Conservation (phyloP, 2,113 vertebrate species). For the Oriolus oriolus region DNA sequence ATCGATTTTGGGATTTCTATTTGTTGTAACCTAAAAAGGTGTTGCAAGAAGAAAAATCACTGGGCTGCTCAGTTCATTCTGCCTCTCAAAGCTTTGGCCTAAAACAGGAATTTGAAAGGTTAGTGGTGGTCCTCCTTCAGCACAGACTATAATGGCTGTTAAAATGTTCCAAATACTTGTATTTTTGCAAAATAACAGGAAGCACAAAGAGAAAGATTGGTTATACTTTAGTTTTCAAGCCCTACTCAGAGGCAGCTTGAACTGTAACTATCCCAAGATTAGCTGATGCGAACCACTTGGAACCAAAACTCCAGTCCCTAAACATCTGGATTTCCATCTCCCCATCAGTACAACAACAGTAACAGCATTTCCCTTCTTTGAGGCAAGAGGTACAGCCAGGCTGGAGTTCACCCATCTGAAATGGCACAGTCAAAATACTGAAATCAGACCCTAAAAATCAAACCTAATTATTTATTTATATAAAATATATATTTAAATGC, state of each 20-base stretch:
- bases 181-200: background rate
- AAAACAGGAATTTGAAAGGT: background rate
- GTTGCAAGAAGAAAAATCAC: background rate
- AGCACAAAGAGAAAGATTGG: background rate
- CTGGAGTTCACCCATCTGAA: background rate
- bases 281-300: background rate
- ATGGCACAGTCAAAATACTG: background rate
- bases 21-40: background rate
- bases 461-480: background rate
- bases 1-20: background rate
- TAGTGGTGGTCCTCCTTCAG: background rate
- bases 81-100: background rate
- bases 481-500: background rate
- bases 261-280: background rate
- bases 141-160: background rate
- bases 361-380: background rate
- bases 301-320: background rate
- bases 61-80: background rate
- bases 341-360: background rate
- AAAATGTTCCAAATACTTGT: background rate
- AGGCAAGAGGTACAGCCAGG: background rate
- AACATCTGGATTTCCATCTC: background rate
- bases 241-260: background rate
- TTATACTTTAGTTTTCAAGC: background rate
- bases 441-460: background rate